phyloP scores from a whole-genome alignment of 1,140 invertebrate species.

The Pachypsylla venusta region DNA sequence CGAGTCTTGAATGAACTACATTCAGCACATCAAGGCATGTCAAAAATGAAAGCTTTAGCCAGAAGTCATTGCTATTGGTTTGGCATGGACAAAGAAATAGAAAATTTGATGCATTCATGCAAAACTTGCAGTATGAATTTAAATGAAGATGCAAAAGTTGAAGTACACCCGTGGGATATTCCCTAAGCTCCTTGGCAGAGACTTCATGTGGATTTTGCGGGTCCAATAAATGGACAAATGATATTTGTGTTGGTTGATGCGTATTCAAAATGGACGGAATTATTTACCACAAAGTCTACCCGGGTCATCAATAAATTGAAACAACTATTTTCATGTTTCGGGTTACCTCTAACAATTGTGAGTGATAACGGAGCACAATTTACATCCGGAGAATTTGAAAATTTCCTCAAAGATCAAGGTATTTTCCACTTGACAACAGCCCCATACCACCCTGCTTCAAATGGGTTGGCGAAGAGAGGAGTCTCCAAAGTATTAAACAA shows the following conservation, averaged over 20 bases:
- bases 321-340: not conserved
- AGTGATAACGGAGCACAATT: constrained; percentile 8
- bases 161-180: constrained; percentile 13
- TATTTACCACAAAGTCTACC: constrained; percentile 18
- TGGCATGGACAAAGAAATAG: constrained; percentile 33
- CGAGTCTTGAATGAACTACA: constrained; percentile 33
- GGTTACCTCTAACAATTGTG: too few species aligned
- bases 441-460: constrained; percentile 15
- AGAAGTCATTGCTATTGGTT: constrained; percentile 36
- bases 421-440: constrained; percentile 13
- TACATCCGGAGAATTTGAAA: constrained; percentile 11
- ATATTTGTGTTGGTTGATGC: constrained; percentile 33
- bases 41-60: constrained; percentile 36
- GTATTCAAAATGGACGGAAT: constrained; percentile 33
- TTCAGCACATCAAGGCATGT: constrained; percentile 33
- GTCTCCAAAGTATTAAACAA: constrained; percentile 13
- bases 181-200: constrained; percentile 16
- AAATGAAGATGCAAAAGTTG: not conserved
- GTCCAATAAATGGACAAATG: constrained; percentile 27
- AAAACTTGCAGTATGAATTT: constrained; percentile 16
- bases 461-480: constrained; percentile 11
- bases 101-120: constrained; percentile 28
- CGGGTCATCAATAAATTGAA: not conserved
- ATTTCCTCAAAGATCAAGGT: constrained; percentile 13
- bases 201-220: constrained; percentile 32